Percentiles rank a stretch among this genome's conserved stretches.
phyloP scores from a whole-genome alignment of 35 echinoderm and acorn worm species.

The Strongylocentrotus purpuratus region DNA sequence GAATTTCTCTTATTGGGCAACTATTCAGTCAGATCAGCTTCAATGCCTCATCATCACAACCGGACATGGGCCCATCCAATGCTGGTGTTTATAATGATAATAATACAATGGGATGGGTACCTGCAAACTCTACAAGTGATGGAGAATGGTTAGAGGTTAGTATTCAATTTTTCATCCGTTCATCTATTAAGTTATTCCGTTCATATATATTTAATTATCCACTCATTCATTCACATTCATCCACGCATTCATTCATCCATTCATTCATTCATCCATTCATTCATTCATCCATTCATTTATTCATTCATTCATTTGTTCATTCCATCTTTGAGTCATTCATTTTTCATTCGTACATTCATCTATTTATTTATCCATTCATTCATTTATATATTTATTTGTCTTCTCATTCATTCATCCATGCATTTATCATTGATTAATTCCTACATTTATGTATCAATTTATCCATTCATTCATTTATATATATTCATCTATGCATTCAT shows the following conservation, averaged over 20 bases:
- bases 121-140: slow-evolving; percentile 45
- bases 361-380: not conserved
- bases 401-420: no score
- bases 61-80: not conserved
- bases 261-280: no score
- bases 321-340: no score
- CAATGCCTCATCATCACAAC: slow-evolving; percentile 7
- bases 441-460: no score
- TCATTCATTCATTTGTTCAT: not conserved
- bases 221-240: no score
- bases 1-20: not conserved
- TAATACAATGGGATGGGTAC: slow-evolving; percentile 53
- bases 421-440: no score
- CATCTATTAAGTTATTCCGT: not conserved
- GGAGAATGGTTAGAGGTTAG: slow-evolving; percentile 35
- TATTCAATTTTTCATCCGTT: not conserved
- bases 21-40: not conserved
- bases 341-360: no score
- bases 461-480: no score
- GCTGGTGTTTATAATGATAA: slow-evolving; percentile 35
- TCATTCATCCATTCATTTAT: no score
- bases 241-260: no score
- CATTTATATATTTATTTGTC: not conserved
- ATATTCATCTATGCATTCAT: no score
- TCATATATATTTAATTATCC: no score